Evolutionary conservation across 2,888 invertebrate genomes (phyloP), one percentile per base, ranked within the genome.

Genomic region (Seladonia tumulorum): DNA sequence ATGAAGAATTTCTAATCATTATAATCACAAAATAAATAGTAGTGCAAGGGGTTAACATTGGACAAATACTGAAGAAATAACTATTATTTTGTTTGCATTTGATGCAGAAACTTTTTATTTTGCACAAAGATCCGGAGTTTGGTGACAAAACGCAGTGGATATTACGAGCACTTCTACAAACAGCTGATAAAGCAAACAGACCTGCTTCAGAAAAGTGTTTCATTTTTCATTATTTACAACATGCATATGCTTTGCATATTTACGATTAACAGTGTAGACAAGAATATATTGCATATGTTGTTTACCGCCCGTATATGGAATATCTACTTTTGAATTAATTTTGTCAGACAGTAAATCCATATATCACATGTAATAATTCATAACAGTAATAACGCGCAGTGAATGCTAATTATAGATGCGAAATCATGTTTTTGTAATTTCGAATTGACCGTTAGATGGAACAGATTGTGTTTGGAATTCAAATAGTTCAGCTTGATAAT

Each of bases 211-310:
- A 57, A 57, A n/a, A 8, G n/a, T 10, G 8, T n/a, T n/a, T n/a
- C n/a, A 0, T n/a, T 10, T 57, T 57, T 10, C 22, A 57, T 22
- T 22, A 22, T 22, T 8, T 22, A 2, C 10, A n/a, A n/a, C 3
- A 8, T 57, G n/a, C 53, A 57, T 57, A 57, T n/a, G n/a, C 10
- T 57, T 57, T 57, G 53, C 53, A 57, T 57, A 57, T 57, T 57
- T 10, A 3, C n/a, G 8, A 57, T 22, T 3, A 57, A 57, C n/a
- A 10, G 10, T n/a, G 10, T n/a, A n/a, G n/a, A 22, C n/a, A 22
- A 57, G n/a, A n/a, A 57, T 57, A 57, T n/a, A n/a, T 57, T 57
- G 53, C n/a, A 57, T 57, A 57, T n/a, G 18, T 57, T 57, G 53
- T n/a, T 10, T 10, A n/a, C 4, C 1, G 53, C 10, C 10, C 53